These are phyloP conservation scores for Acanthosoma haemorrhoidale DNA, from an alignment of 2,888 invertebrate genomes.

Conservation along the genomic window DNA sequence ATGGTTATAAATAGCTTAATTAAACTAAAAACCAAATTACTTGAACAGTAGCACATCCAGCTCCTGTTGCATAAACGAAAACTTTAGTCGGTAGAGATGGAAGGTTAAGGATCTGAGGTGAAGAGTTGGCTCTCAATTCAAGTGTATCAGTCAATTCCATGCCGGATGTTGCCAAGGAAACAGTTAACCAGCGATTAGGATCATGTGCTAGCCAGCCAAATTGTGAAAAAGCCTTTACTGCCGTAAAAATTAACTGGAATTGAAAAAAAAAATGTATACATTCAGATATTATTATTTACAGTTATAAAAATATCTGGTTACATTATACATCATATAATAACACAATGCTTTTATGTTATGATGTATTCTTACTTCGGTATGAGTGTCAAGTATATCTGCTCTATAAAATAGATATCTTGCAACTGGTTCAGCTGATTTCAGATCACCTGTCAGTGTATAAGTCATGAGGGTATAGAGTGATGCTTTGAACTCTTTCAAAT, in stretches of 20 bases:
- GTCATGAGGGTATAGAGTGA: slow-evolving; percentile 56
- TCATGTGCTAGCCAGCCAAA: slow-evolving; percentile 58
- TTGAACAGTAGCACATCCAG: slow-evolving; percentile 63
- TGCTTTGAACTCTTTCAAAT: slow-evolving; percentile 58
- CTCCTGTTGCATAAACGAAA: slow-evolving; percentile 63
- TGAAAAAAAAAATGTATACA: background rate
- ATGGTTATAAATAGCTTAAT: background rate
- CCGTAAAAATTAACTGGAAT: slow-evolving; percentile 51
- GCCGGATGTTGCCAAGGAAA: slow-evolving; percentile 62
- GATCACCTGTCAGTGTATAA: slow-evolving; percentile 56
- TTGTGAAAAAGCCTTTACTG: slow-evolving; percentile 57
- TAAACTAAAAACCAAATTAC: too few relatives aligned
- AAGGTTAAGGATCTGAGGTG: slow-evolving; percentile 53
- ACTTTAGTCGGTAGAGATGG: slow-evolving; percentile 60
- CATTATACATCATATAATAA: background rate
- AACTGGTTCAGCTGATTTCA: slow-evolving; percentile 60
- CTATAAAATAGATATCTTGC: slow-evolving; percentile 60
- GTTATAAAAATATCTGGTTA: too few relatives aligned
- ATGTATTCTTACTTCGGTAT: slow-evolving; percentile 51
- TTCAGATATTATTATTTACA: too few relatives aligned
- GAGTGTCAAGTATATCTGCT: slow-evolving; percentile 59
- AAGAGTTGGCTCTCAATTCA: slow-evolving; percentile 52
- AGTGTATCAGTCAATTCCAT: slow-evolving; percentile 65
- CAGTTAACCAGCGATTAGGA: slow-evolving; percentile 57
- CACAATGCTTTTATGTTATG: background rate